Base-by-base conservation (phyloP, 2,113 vertebrate species). In the Daboia siamensis region DNA sequence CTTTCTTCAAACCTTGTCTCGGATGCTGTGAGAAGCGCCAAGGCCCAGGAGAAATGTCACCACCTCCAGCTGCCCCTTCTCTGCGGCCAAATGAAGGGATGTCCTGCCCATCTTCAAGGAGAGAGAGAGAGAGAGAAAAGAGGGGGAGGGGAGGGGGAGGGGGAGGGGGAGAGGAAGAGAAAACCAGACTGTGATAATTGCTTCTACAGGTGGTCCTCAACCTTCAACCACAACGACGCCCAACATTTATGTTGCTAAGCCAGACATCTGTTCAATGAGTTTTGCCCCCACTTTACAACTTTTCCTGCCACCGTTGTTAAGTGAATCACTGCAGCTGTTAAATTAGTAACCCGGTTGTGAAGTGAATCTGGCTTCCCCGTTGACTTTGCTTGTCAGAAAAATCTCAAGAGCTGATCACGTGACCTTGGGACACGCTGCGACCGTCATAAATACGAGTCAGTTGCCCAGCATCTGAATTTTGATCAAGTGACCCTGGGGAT, bases 1-100 rank as follows among this genome's bases (percentile, higher is more conserved):
- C 29, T 59, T 84, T 15, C 23, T 26, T 20, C 5, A 0, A 97
- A 99, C 99, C 98, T 99, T 98, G 96, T 99, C 98, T 95, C 98
- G 98, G 93, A 98, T 93, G 64, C 95, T 91, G 91, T 97, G 98
- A 92, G 96, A 97, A 94, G 98, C 99, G 29, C 98, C 98, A 87
- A 97, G 98, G 2, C 59, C 97, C 92, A 99, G 97, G 8, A 99
- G 98, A 95, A 98, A 98, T 80, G 98, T 98, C 94, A 98, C 97
- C 94, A 97, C 98, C 7, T 98, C 98, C 93, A 98, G 91, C 39
- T 96, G 97, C 59, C 98, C 98, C 0, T 97, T 91, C 93, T 98
- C 98, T 26, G 98, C 97, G 0, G 98, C 98, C 95, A 98, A 94
- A 91, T 98, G 99, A 92, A 99, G 98, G 0, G 98, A 98, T 0